Percentiles rank a stretch among this genome's conserved stretches.
Evolutionary conservation across 2,797 vertebrate genomes (phyloP).

Genomic region (Urophycis tenuis): DNA sequence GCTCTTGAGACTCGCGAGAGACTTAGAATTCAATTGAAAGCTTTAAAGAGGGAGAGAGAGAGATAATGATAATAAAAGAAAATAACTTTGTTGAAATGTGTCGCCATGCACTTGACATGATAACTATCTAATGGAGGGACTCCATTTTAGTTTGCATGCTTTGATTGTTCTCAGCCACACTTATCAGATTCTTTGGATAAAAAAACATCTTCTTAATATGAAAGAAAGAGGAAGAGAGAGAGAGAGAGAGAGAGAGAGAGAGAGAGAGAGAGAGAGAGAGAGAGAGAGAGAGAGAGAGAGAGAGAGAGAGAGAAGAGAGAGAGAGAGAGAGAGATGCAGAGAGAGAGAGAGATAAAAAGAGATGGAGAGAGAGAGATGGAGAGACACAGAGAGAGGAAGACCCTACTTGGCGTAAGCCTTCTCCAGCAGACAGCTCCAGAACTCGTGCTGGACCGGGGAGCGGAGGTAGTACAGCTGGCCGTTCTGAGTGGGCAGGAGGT

Average conservation of each 20-base stretch:
- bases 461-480: conserved; percentile 62
- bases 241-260: neutral
- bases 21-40: too few species aligned
- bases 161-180: neutral
- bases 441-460: conserved; percentile 63
- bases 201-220: neutral
- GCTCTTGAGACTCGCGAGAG: too few species aligned
- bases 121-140: too few species aligned
- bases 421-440: conserved; percentile 76
- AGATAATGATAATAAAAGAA: too few species aligned
- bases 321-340: too few species aligned
- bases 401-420: conserved; percentile 78
- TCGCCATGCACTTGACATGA: too few species aligned
- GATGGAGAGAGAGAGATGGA: neutral
- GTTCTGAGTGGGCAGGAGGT: conserved; percentile 61
- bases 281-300: too few species aligned
- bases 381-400: neutral
- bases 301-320: too few species aligned
- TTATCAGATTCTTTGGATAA: neutral
- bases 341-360: too few species aligned
- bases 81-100: too few species aligned
- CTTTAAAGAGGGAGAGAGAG: too few species aligned
- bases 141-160: neutral
- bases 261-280: neutral
- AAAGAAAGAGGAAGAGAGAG: neutral